phyloP scores from a whole-genome alignment of 92 coral and sea anemone genomes.

The Heteractis magnifica region DNA sequence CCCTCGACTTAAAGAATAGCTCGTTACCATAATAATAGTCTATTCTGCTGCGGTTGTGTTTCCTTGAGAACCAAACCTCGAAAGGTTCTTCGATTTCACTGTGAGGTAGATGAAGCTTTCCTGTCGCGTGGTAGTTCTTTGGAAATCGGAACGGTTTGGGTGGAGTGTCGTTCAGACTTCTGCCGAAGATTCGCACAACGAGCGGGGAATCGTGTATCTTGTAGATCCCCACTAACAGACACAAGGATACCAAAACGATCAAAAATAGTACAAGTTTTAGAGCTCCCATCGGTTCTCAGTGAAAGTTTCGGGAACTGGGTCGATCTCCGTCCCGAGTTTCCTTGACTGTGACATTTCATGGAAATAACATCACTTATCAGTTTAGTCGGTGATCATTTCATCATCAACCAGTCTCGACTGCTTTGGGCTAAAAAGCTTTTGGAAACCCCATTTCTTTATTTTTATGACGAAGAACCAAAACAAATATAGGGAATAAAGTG shows the following conservation, averaged over 20 bases:
- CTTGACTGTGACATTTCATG: background rate
- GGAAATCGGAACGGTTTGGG: conserved; percentile 59
- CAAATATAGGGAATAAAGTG: background rate
- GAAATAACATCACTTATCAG: background rate
- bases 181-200: conserved; percentile 28
- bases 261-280: background rate
- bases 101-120: conserved; percentile 78
- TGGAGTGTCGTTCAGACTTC: conserved; percentile 29
- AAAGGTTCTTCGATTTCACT: conserved; percentile 92
- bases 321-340: background rate
- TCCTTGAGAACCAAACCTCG: conserved; percentile 83
- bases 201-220: conserved; percentile 10
- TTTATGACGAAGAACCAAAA: background rate
- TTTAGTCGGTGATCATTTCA: background rate
- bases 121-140: conserved; percentile 77
- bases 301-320: background rate
- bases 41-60: conserved; percentile 83
- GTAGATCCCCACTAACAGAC: conserved; percentile 30
- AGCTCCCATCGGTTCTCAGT: background rate
- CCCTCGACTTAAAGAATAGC: background rate
- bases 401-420: background rate
- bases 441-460: background rate
- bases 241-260: conserved; percentile 18
- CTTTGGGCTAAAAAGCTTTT: background rate
- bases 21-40: conserved; percentile 48